These are phyloP conservation scores for Coenobita brevimanus DNA, from an alignment of 1,140 invertebrate genomes.

Conservation along the genomic window DNA sequence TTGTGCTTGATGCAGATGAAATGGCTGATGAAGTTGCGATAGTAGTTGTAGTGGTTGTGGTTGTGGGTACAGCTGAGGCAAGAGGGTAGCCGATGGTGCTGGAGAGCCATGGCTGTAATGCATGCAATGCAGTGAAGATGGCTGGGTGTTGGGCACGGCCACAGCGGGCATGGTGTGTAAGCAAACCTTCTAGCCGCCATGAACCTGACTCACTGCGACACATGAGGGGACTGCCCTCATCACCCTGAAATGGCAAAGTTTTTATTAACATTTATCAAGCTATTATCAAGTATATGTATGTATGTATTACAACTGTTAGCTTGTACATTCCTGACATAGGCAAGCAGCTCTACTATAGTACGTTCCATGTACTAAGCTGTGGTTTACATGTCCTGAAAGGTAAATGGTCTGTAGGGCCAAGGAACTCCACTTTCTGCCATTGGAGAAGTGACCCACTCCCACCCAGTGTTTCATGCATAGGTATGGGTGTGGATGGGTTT, in stretches of 20 bases:
- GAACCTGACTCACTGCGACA: conserved; percentile 38
- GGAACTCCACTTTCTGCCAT: no score
- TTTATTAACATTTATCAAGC: not conserved
- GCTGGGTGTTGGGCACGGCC: conserved; percentile 38
- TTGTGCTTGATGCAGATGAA: not conserved
- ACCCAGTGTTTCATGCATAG: no score
- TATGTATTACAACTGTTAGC: no score
- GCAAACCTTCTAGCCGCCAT: conserved; percentile 47
- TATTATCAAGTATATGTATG: no score
- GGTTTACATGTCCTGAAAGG: no score
- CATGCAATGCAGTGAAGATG: conserved; percentile 51
- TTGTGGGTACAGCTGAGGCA: not conserved
- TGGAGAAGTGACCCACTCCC: no score
- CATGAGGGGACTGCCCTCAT: conserved; percentile 57
- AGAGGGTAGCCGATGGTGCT: conserved; percentile 43
- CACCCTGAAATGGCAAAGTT: conserved; percentile 31
- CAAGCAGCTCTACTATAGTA: no score
- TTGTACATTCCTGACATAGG: no score
- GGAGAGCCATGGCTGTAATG: conserved; percentile 52
- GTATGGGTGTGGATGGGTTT: no score
- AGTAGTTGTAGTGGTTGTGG: conserved; percentile 26
- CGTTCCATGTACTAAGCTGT: no score
- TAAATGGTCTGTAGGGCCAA: no score
- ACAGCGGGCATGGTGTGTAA: conserved; percentile 44
- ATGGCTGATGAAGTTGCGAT: not conserved